Base-by-base conservation (phyloP, 1,140 invertebrate genomes). In the Scylla paramamosain region DNA sequence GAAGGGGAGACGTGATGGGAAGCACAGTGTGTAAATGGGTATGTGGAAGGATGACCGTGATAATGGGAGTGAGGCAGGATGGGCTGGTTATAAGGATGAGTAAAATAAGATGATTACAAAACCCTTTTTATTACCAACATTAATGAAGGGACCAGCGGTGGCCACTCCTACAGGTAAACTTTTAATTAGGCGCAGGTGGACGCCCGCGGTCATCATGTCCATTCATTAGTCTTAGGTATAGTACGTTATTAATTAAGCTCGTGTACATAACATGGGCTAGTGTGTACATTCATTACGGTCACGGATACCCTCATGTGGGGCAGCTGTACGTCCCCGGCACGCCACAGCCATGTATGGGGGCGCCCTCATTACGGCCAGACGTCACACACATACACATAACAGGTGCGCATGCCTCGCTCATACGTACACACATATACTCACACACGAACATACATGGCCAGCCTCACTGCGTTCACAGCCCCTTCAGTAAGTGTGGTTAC, bases 271-370 rank as follows among this genome's bases (percentile, higher is more conserved):
- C 67, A 77, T 14, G 67, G 67, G 67, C 67, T 25, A n/a, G 25
- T 77, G 67, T 77, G 67, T 77, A 77, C 67, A 77, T 77, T 77
- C 67, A 77, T 77, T n/a, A 77, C 67, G 67, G 67, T 77, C 67
- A 77, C 67, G 67, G 67, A 77, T n/a, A 77, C 67, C n/a, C 67
- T 77, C 67, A 77, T 77, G 67, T 77, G 20, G 20, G 67, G 2
- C 67, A 77, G 67, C 67, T 77, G 67, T 77, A n/a, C 67, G 67
- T 77, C 20, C 67, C 6, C 20, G 20, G 20, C 25, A 20, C 67
- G 67, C 67, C 67, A n/a, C 20, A n/a, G 67, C 20, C 25, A 77
- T 77, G 52, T 59, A 59, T 20, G 52, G 52, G 52, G 52, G 10
- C 25, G 20, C 52, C 16, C 52, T 12, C 16, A 59, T 59, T 59